Conservation (phyloP, 2,888 invertebrate species). For the Bruchidius siliquastri region DNA sequence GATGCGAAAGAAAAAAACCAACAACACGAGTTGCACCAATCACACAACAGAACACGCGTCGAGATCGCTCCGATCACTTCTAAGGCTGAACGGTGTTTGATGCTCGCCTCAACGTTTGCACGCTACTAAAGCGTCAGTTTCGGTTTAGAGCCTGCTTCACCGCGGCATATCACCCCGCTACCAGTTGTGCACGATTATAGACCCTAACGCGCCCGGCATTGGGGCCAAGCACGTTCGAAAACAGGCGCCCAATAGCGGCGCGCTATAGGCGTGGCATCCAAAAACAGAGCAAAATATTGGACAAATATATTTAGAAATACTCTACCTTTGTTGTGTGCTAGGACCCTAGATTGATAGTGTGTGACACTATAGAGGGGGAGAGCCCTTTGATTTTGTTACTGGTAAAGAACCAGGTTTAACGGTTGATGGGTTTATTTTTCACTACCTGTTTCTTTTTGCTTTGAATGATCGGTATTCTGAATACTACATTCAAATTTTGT, state of each 20-base stretch:
- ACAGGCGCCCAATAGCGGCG: constrained; percentile 34
- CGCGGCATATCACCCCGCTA: constrained; percentile 24
- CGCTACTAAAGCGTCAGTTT: constrained; percentile 25
- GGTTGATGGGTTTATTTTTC: neutral
- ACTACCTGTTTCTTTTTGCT: neutral
- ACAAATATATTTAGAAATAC: constrained; percentile 37
- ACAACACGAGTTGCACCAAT: constrained; percentile 10
- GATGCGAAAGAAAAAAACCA: constrained; percentile 6
- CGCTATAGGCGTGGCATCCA: constrained; percentile 39
- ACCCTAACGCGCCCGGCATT: constrained; percentile 20
- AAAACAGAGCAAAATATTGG: constrained; percentile 43
- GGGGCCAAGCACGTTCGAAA: constrained; percentile 25
- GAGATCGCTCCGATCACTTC: constrained; percentile 28
- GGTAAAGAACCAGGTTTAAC: neutral
- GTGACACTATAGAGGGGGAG: constrained; percentile 14
- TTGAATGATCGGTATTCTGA: neutral
- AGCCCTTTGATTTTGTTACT: neutral
- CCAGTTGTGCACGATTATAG: constrained; percentile 22
- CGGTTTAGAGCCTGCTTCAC: constrained; percentile 23
- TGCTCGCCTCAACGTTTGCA: constrained; percentile 16
- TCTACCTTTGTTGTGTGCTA: constrained; percentile 32
- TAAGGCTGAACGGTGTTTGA: constrained; percentile 31
- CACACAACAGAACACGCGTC: constrained; percentile 18
- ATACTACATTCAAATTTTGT: neutral
- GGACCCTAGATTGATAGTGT: constrained; percentile 26